Conservation (phyloP, 2,113 vertebrate species). For the Tricholaema leucomelas region DNA sequence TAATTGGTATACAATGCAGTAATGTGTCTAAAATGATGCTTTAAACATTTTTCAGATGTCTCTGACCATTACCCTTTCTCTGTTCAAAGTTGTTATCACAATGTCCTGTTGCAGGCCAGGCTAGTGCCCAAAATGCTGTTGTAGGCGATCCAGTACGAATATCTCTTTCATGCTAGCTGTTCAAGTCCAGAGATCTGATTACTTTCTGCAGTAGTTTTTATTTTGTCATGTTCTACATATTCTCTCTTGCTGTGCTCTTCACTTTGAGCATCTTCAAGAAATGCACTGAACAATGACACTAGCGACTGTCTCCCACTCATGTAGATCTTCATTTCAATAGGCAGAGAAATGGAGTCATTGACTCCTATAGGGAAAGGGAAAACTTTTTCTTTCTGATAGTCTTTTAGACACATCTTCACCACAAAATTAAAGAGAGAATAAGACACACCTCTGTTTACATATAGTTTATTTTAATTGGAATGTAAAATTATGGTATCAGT, state of each 20-base stretch:
- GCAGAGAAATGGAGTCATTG: background rate
- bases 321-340: background rate
- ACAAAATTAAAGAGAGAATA: background rate
- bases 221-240: background rate
- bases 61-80: background rate
- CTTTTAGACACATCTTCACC: background rate
- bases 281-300: background rate
- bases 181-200: background rate
- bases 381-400: background rate
- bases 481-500: background rate
- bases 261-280: background rate
- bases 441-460: background rate
- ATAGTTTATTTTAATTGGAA: background rate
- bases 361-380: background rate
- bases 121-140: background rate
- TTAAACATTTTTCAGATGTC: background rate
- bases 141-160: background rate
- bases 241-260: background rate
- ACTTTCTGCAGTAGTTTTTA: background rate
- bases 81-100: background rate
- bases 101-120: background rate
- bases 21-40: background rate
- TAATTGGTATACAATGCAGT: background rate
- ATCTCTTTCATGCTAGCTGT: background rate
- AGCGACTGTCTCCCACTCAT: fast-evolving